Evolutionary conservation across 2,797 vertebrate species (phyloP).

Genomic region (Myiothlypis chrysogaster): DNA sequence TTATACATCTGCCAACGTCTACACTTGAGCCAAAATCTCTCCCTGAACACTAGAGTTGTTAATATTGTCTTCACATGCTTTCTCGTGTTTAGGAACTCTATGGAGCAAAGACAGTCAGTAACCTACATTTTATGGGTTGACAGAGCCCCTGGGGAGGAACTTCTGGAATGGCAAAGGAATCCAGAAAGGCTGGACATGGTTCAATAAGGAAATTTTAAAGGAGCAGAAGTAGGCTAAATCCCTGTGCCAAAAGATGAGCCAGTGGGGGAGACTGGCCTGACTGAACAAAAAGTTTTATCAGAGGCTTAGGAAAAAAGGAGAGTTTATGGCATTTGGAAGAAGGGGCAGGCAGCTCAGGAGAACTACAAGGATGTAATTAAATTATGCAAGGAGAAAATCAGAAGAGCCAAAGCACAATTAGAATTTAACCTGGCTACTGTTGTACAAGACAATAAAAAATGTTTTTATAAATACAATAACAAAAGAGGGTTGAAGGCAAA

Average conservation of each 20-base stretch:
- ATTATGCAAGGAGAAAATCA: not conserved
- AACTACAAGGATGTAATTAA: not conserved
- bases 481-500: rapidly evolving
- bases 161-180: not conserved
- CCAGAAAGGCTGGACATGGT: not conserved
- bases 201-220: not conserved
- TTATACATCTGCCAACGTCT: not conserved
- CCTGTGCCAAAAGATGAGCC: not conserved
- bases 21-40: not conserved
- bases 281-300: not conserved
- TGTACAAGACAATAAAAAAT: not conserved
- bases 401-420: not conserved
- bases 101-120: not conserved
- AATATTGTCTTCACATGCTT: not conserved
- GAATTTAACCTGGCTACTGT: not conserved
- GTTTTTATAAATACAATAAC: not conserved
- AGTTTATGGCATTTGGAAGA: not conserved
- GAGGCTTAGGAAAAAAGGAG: not conserved
- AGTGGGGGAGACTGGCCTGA: not conserved
- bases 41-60: not conserved
- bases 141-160: not conserved
- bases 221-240: not conserved
- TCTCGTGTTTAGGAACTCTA: not conserved
- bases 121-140: not conserved
- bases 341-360: not conserved